Base-by-base conservation (phyloP, 2,888 invertebrate genomes). In the Tricholauxania praeusta region DNA sequence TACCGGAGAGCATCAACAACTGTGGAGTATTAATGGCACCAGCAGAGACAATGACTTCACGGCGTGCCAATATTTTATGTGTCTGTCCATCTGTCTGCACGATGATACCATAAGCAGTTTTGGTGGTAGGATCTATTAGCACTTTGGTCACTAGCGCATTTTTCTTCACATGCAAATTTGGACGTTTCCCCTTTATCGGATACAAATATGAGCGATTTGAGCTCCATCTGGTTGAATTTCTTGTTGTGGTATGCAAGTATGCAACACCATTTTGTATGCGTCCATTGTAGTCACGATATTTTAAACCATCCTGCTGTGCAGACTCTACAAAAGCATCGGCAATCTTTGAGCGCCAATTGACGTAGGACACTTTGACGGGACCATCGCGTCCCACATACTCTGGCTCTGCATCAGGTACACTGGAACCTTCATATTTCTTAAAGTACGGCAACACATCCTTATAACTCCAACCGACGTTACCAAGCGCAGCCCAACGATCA, bases 11-110 rank as follows among this genome's bases (percentile, higher is more conserved):
- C 93, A 95, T 93, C 8, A 96, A 89, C 14, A 96, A 85, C 83
- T 96, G 95, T 0, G 95, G 94, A 7, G 92, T 91, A 79, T 93
- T 94, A 73, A 95, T 91, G 0, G 94, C 91, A 1, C 95, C 94
- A 8, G 92, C 93, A 8, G 92, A 91, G 17, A 94, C 78, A 75
- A 95, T 91, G 0, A 94, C 90, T 85, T 93, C 93, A 79, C 90
- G 91, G 64, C 89, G 87, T 1, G 92, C 92, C 73, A 80, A 83
- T 1, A 90, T 90, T 67, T 85, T 86, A 48, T 86, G 87, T 62
- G 82, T 85, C 64, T 86, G 80, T 1, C 88, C 87, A 73, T 89
- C 87, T 65, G 88, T 85, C 0, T 88, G 84, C 72, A 91, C 91
- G 77, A 89, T 84, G 1, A 92, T 89, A n/a, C 91, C 91, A 69